Evolutionary conservation across 2,797 vertebrate genomes (phyloP), one percentile per base, ranked within the genome.

Genomic region (Hephaestus fuliginosus): DNA sequence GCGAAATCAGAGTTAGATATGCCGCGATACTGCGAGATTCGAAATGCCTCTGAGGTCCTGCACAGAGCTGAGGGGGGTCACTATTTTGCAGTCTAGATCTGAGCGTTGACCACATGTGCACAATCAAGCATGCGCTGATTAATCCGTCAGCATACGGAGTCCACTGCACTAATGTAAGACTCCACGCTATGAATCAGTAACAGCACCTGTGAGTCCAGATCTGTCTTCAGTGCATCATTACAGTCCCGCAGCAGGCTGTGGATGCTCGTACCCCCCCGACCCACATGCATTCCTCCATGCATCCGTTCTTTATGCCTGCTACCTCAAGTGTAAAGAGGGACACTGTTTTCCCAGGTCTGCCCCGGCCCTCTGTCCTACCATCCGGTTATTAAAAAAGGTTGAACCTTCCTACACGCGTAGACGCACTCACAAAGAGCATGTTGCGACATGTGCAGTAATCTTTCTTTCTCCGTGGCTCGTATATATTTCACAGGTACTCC

Each of bases 251-350:
- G 67, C n/a, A 57, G 63, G 43, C 52, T 66, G 60, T 15, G 67
- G 70, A 75, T 66, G 53, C 30, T 56, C 44, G 18, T 62, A 33
- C 48, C 77, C 79, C 83, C 46, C 69, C 46, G 58, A 63, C 81
- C 81, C 74, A 14, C 62, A 81, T 79, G 66, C 85, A 92, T 93
- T 92, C 89, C 79, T 87, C 67, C 49, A 66, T 83, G 71, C 55
- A 25, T 75, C 77, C 33, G 4, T 74, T 77, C 90, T 92, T 92
- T 93, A 84, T 93, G 77, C 36, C 82, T 91, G 92, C 82, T 88
- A 82, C 69, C 43, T 89, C 87, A 70, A 91, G 86, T 93, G 90
- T 86, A 90, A 94, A 92, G 85, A 81, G 82, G 88, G 82, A 80
- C 81, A 43, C 41, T 52, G 85, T 81, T 90, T 86, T 89, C 82